Base-by-base conservation (phyloP, 2,888 invertebrate genomes). In the Eupithecia insigniata region DNA sequence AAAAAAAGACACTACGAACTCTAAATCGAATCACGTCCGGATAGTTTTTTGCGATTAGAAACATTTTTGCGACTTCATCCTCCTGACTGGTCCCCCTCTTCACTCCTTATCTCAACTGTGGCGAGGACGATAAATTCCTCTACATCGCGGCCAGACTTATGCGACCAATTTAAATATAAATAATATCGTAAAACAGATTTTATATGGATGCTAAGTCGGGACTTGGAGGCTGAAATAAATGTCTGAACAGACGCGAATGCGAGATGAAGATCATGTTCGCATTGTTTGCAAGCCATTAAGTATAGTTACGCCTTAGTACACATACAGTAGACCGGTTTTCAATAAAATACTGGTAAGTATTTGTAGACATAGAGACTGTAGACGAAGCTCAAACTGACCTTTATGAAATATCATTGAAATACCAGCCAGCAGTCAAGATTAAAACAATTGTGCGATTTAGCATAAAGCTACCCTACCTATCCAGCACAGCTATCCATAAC, bases 11-110 rank as follows among this genome's bases (percentile, higher is more conserved):
- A 84, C 84, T 83, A 84, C 79, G 83, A 88, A 79, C 87, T 86
- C 82, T 86, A 89, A 91, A 92, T 92, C 86, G 89, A 92, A 89
- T 91, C 92, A 92, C 92, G 92, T 91, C 85, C 82, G 80, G 85
- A 89, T 92, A 86, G 85, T 84, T 87, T 91, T 87, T 87, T 85
- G 81, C 79, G 86, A 89, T 88, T 87, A 85, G 81, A 82, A 79
- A 82, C 80, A 84, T 84, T 85, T 87, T 86, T 84, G 77, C 76
- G 78, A 75, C 75, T 76, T 78, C 72, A 78, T 71, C 70, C 79
- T 76, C 14, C 30, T 36, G 36, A n/a, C n/a, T 30, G 16, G 28
- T 14, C 16, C 16, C 16, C 14, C 7, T 28, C 74, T 71, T 73
- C 66, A 62, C 68, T 78, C 73, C 75, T 78, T 78, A 74, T 79